Evolutionary conservation across 1,140 invertebrate genomes (phyloP).

Genomic region (Bombus sylvicola): DNA sequence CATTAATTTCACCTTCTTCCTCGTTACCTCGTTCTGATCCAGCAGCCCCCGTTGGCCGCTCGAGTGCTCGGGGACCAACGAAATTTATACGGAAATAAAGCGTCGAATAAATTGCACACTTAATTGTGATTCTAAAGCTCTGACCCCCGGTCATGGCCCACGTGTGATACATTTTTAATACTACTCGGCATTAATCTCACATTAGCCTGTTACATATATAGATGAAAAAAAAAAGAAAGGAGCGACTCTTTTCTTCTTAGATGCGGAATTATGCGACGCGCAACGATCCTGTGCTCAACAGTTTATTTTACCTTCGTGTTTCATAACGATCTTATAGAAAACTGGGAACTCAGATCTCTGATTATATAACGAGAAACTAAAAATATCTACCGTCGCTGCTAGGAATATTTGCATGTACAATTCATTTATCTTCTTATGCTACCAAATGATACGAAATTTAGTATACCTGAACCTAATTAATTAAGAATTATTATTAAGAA

Average conservation of each 20-base stretch:
- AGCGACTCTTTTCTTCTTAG: conserved; percentile 9
- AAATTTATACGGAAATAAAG: conserved; percentile 65
- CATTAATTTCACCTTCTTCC: conserved; percentile 64
- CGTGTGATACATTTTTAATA: conserved; percentile 75
- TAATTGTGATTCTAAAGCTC: conserved; percentile 71
- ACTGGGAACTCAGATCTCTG: neutral
- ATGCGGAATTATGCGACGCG: conserved; percentile 44
- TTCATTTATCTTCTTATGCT: too few species aligned
- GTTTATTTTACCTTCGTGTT: conserved; percentile 13
- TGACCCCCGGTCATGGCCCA: conserved; percentile 4
- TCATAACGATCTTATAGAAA: conserved; percentile 2
- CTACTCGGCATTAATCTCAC: conserved; percentile 71
- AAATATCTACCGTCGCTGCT: too few species aligned
- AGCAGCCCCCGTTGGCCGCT: conserved; percentile 2
- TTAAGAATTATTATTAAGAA: too few species aligned
- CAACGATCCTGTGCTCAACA: conserved; percentile 40
- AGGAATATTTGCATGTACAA: neutral
- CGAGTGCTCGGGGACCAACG: conserved; percentile 17
- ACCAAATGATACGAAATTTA: too few species aligned
- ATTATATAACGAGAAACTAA: conserved; percentile 5
- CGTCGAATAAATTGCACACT: conserved; percentile 65
- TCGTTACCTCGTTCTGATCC: conserved; percentile 40
- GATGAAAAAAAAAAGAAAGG: conserved; percentile 4
- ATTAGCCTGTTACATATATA: conserved; percentile 58
- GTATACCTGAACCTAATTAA: too few species aligned